Base-by-base conservation (phyloP, 2,113 vertebrate species). In the Cairina moschata region DNA sequence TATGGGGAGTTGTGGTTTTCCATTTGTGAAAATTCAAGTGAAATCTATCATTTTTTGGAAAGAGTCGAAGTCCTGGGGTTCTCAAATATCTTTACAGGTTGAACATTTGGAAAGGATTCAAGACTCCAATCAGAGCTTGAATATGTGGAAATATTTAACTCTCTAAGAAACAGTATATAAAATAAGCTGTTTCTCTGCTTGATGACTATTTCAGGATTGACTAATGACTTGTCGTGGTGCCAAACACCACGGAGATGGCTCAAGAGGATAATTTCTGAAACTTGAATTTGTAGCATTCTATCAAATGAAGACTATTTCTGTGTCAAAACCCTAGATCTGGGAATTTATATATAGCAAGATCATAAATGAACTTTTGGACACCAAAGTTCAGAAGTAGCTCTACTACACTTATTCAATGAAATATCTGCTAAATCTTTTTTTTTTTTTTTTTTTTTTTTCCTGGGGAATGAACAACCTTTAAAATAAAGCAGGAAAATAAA, bases 41-140 rank as follows among this genome's bases (percentile, higher is more conserved):
- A 98, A 98, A 97, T 97, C 89, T 97, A 96, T 96, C 95, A 96
- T 97, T 98, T 96, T 97, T 95, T 91, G 96, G 93, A 88, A 93
- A 94, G 91, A 94, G 87, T 66, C 46, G 71, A 96, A 96, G 93
- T 96, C 91, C 86, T 95, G 90, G 90, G 95, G 73, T 97, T 97
- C 97, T 97, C 97, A 98, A 97, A 98, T 97, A 96, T 97, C 97
- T 97, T 98, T 97, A 97, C 92, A 97, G 95, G 95, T 97, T 97
- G 95, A 98, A 95, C 94, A 96, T 96, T 97, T 98, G 97, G 96
- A 97, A 97, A 95, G 36, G 63, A 96, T 95, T 97, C 96, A 98
- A 96, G 90, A 96, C 95, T 96, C 94, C 95, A 98, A 97, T 97
- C 97, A 96, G 88, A 91, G 74, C 84, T 92, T 80, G 95, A 93